phyloP scores from a whole-genome alignment of 1,140 invertebrate species.

The Zaprionus camerounensis region DNA sequence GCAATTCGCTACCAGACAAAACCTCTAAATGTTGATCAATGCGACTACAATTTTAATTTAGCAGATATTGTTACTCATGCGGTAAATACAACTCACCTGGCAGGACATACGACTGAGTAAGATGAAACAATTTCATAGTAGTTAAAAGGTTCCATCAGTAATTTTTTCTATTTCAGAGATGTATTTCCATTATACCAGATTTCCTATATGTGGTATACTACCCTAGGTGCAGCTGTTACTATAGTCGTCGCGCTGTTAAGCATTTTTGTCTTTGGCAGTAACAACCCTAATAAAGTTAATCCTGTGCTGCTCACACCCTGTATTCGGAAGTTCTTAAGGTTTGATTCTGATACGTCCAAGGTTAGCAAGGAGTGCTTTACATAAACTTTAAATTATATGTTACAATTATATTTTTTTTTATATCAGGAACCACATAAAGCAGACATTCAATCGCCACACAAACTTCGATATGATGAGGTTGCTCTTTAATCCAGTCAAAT shows the following conservation, averaged over 20 bases:
- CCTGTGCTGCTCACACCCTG: conserved; percentile 69
- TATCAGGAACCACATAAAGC: conserved; percentile 51
- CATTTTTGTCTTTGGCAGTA: conserved; percentile 83
- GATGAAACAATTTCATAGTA: not conserved
- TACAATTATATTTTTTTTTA: not conserved
- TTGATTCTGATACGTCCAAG: conserved; percentile 29
- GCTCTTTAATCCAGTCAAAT: conserved; percentile 49
- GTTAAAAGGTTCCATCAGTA: too few species aligned
- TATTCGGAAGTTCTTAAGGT: conserved; percentile 72
- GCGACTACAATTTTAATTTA: conserved; percentile 86
- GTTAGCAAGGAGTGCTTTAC: conserved; percentile 14
- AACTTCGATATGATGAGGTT: conserved; percentile 65
- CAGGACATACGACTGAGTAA: conserved; percentile 50
- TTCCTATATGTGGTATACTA: conserved; percentile 90
- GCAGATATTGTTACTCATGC: conserved; percentile 35
- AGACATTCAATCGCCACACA: conserved; percentile 60
- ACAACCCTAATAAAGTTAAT: conserved; percentile 71
- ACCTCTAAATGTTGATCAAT: conserved; percentile 88
- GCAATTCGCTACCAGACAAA: conserved; percentile 87
- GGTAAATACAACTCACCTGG: conserved; percentile 33
- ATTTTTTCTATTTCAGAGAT: conserved; percentile 77
- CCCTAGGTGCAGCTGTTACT: conserved; percentile 86
- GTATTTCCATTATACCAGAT: conserved; percentile 87
- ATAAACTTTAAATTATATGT: not conserved
- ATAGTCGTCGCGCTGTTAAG: conserved; percentile 85